Base-by-base conservation (phyloP, 2,113 vertebrate genomes). In the Xerus inauris region DNA sequence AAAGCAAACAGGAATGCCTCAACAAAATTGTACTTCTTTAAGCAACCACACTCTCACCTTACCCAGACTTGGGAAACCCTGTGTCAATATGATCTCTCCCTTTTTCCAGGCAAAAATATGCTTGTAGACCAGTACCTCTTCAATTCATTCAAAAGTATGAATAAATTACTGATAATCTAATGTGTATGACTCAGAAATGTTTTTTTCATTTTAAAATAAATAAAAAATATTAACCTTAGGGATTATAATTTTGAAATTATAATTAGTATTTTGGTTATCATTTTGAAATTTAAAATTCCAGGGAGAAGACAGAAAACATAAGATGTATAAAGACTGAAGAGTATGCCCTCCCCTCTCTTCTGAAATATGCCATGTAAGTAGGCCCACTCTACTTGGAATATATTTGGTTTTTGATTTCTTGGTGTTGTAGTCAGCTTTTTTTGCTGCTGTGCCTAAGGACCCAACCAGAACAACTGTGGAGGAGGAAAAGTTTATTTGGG, bases 201-300 rank as follows among this genome's bases (percentile, higher is more conserved):
- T 32, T 72, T 72, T 73, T 59, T 24, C n/a, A 85, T 71, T 81
- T 96, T 71, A 71, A 83, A 87, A 65, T 24, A 72, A 9, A 64
- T 32, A 45, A 71, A 65, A 87, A 80, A 19, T 82, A 67, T 88
- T 81, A 28, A 67, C 5, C 22, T 20, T 24, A 77, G 42, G 42
- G 90, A 77, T 49, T 87, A 19, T n/a, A 71, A 87, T 69, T 93
- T 91, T 96, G 57, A 91, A 83, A 89, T 73, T 81, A n/a, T n/a
- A n/a, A n/a, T n/a, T n/a, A n/a, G n/a, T n/a, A n/a, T n/a, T n/a
- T n/a, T 75, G 5, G 28, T 28, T 87, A 19, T n/a, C 64, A 87
- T 69, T 93, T 91, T 96, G 57, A 91, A 83, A 89, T 73, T 81
- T 88, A 40, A 94, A 83, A 38, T 40, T 91, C 67, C 59, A 89